Evolutionary conservation across 2,113 vertebrate genomes (phyloP).

Genomic region (Anser cygnoides): DNA sequence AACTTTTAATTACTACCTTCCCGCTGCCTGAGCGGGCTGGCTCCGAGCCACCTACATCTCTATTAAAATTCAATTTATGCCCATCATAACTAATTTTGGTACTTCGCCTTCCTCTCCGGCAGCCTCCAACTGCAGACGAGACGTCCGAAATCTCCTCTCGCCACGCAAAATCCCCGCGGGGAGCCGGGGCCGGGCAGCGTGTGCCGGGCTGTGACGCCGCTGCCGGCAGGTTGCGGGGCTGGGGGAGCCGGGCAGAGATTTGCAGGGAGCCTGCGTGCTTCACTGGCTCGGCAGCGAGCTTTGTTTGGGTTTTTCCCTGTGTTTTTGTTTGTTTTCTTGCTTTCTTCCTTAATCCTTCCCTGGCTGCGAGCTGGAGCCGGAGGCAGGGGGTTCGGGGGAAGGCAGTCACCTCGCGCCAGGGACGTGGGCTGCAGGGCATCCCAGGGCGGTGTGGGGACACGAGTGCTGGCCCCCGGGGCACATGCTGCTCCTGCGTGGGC

Average conservation of each 20-base stretch:
- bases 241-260: background rate
- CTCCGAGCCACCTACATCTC: slow-evolving; percentile 76
- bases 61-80: slow-evolving; percentile 83
- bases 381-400: background rate
- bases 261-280: background rate
- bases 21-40: slow-evolving; percentile 77
- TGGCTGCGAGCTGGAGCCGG: background rate
- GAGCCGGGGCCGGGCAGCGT: background rate
- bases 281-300: background rate
- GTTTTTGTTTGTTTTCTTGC: background rate
- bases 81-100: slow-evolving; percentile 75
- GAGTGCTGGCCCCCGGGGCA: background rate
- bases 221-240: background rate
- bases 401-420: background rate
- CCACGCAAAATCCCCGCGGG: background rate
- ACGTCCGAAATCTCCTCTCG: background rate
- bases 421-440: accelerated
- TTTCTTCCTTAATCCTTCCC: slow-evolving; percentile 44
- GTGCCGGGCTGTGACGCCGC: background rate
- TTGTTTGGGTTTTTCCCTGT: slow-evolving; percentile 44
- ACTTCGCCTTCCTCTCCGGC: slow-evolving; percentile 39
- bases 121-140: slow-evolving; percentile 61
- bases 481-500: background rate
- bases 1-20: slow-evolving; percentile 84
- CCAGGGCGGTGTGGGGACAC: background rate